These are phyloP conservation scores for Urocynchramus pylzowi DNA, from an alignment of 2,113 vertebrate species.

Conservation along the genomic window DNA sequence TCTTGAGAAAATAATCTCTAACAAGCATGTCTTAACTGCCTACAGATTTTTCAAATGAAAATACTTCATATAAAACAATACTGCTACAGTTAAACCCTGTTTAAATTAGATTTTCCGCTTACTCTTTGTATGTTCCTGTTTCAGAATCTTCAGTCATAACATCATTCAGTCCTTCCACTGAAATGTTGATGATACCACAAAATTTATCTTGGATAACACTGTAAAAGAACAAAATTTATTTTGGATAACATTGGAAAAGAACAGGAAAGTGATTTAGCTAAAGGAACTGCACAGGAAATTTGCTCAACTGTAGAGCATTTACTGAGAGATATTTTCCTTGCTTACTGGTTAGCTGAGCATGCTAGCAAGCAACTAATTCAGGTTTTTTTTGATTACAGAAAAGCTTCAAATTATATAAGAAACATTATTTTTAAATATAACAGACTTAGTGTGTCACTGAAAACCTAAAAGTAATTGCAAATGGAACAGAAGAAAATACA, in stretches of 20 bases:
- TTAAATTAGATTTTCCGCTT: slow-evolving; percentile 62
- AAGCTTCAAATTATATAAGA: neutral
- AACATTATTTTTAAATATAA: neutral
- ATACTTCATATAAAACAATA: neutral
- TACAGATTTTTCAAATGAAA: neutral
- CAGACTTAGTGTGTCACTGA: neutral
- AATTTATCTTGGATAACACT: slow-evolving; percentile 98
- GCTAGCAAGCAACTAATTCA: neutral
- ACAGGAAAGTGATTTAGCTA: slow-evolving; percentile 42
- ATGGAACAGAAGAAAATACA: neutral
- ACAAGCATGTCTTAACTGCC: neutral
- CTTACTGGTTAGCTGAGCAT: neutral
- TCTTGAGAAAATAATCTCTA: neutral
- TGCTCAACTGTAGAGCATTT: neutral
- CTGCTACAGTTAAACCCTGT: neutral
- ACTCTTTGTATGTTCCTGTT: slow-evolving; percentile 92
- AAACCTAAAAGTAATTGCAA: neutral
- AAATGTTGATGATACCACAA: slow-evolving; percentile 94
- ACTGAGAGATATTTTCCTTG: neutral
- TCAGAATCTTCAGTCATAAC: slow-evolving; percentile 96
- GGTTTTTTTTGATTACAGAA: neutral
- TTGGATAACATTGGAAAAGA: slow-evolving; percentile 81
- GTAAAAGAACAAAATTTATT: slow-evolving; percentile 85
- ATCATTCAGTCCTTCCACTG: slow-evolving; percentile 92
- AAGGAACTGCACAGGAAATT: slow-evolving; percentile 28